Percentiles rank a stretch among this genome's conserved stretches.
phyloP scores from a whole-genome alignment of 2,888 invertebrate species.

The Labia minor region DNA sequence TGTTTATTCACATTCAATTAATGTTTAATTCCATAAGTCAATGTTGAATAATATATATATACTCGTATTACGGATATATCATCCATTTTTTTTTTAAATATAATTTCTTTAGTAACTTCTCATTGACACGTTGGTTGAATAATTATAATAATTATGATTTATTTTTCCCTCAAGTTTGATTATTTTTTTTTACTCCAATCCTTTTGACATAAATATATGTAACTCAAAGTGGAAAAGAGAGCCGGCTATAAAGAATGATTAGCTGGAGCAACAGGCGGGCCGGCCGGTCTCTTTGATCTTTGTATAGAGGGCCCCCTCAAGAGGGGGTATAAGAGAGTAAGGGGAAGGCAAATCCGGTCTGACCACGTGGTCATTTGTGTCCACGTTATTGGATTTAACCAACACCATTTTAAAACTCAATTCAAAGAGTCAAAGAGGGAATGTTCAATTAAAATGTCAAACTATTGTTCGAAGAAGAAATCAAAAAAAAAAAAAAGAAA shows the following conservation, averaged over 20 bases:
- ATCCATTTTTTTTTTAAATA: neutral
- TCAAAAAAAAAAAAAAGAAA: no score
- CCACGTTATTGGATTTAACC: neutral
- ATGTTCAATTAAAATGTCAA: no score
- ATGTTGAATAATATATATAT: no score
- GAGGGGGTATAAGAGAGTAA: neutral
- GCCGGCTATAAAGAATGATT: constrained; percentile 13
- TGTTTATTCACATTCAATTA: constrained; percentile 1
- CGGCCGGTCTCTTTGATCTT: neutral
- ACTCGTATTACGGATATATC: neutral
- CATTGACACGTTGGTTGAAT: neutral
- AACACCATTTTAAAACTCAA: neutral
- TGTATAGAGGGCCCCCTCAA: neutral
- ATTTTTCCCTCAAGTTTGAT: neutral
- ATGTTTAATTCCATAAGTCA: neutral
- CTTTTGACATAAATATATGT: constrained; percentile 13
- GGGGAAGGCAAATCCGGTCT: neutral
- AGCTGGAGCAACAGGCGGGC: constrained; percentile 6
- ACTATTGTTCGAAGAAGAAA: no score
- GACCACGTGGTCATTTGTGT: neutral
- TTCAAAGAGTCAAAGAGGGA: neutral
- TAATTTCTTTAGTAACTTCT: constrained; percentile 1
- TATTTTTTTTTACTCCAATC: neutral
- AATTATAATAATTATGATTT: constrained; percentile 13
- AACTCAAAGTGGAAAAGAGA: neutral